Evolutionary conservation across 2,113 vertebrate genomes (phyloP), one percentile per base, ranked within the genome.

Genomic region (Thamnophis sirtalis): DNA sequence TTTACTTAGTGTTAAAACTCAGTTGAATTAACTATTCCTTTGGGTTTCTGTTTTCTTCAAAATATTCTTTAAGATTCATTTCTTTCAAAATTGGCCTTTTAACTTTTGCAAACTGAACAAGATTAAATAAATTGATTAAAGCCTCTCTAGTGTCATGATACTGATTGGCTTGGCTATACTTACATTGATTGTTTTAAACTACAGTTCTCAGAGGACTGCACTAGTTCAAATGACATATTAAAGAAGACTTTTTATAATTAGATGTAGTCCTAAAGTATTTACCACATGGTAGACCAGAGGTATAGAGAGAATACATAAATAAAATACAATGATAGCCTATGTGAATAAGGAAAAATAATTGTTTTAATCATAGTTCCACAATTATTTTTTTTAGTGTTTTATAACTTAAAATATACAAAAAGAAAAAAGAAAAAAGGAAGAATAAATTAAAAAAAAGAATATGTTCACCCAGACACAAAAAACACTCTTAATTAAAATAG

Each of bases 51-150:
- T 92, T 80, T 91, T 54, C 0, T 0, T 90, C 91, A 43, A 60
- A 91, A 33, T 0, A 84, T 15, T 38, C 21, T 85, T 1, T 21
- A 84, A 33, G 3, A 0, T 6, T 58, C 17, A 33, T 93, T 63
- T 91, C 6, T 90, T 93, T 90, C 90, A 93, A 73, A 91, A 89
- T 50, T 91, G 21, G 63, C 91, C 89, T 94, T 93, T 92, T 89
- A 93, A 95, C 56, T 93, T 91, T 92, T 94, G 68, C 24, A 92
- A 92, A 87, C 60, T 58, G 73, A 94, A 60, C 10, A 90, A 51
- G 68, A n/a, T 93, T 84, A 10, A 87, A 92, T 91, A 92, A 33
- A 94, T 38, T 93, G 88, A 95, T 95, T 93, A 91, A 94, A 95
- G 84, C n/a, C 92, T 92, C 86, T 94, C 56, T 9, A 86, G 73